These are phyloP conservation scores for Meloidogyne floridensis DNA, from an alignment of 1,140 invertebrate genomes.

Conservation along the genomic window DNA sequence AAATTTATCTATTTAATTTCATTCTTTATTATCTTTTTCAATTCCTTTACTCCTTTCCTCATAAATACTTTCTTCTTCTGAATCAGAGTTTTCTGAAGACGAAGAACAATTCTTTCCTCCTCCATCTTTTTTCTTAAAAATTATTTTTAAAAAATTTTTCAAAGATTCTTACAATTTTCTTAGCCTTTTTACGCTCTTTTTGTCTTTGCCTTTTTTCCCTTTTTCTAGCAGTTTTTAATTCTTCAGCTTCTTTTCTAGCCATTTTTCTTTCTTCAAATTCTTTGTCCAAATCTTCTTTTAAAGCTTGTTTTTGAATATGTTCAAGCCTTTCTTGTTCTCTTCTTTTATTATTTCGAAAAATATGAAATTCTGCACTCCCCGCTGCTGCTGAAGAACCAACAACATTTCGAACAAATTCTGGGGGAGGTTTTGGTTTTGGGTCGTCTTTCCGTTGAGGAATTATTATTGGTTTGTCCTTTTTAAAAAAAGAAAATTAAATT, in stretches of 20 bases:
- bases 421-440: constrained; percentile 44
- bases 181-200: constrained; percentile 40
- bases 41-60: background rate
- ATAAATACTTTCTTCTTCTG: constrained; percentile 3
- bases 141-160: background rate
- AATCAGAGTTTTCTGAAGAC: background rate
- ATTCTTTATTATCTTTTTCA: background rate
- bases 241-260: constrained; percentile 39
- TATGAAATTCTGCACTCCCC: constrained; percentile 62
- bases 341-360: constrained; percentile 58
- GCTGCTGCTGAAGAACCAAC: constrained; percentile 64
- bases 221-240: constrained; percentile 43
- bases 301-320: constrained; percentile 51
- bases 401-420: constrained; percentile 49
- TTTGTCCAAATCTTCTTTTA: constrained; percentile 55
- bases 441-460: constrained; percentile 37
- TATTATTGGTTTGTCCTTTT: constrained; percentile 40
- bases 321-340: constrained; percentile 60
- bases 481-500: background rate
- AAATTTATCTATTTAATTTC: too few relatives aligned
- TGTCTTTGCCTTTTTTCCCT: constrained; percentile 38
- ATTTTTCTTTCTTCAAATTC: constrained; percentile 45
- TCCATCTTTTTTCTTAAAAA: constrained; percentile 1
- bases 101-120: background rate
- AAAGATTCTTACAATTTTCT: constrained; percentile 20